Evolutionary conservation across 2,888 invertebrate species (phyloP), one percentile per base, ranked within the genome.

Genomic region (Pterostichus madidus): DNA sequence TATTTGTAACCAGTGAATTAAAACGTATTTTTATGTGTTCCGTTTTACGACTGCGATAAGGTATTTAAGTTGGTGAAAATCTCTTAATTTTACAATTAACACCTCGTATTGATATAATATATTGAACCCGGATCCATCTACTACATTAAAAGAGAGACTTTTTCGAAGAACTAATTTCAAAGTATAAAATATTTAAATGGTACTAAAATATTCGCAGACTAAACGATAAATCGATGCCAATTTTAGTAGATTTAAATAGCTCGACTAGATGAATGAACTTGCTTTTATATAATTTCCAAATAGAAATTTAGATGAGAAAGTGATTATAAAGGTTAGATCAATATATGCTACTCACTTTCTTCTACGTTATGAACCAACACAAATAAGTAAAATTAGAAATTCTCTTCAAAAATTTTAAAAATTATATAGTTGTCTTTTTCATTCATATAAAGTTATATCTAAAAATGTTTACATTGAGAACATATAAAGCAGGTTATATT

Each of bases 1-100:
- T 13, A 64, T 64, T 64, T 64, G 64, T 64, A 6, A 32, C 35
- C 13, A 32, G 11, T 64, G 64, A 64, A 64, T 64, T 64, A 31
- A 64, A 64, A 64, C 4, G n/a, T 11, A 11, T 35, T 64, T n/a
- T 64, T 64, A 64, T 64, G 35, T 32, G 64, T 64, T 35, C 59
- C 31, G 59, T 64, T 64, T 64, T 64, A 64, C 35, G 64, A 64
- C 13, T 24, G 13, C 32, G 64, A 64, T 64, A 64, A 64, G 35
- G 32, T 59, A 64, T 64, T 71, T 44, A 56, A 71, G 68, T 17
- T 44, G 44, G 68, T 71, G 68, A 71, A 78, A 79, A 61, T 49
- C 46, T 64, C 49, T 64, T 44, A 59, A 49, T 49, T 79, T 80
- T 80, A 53, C 49, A 80, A 80, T 80, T 80, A 80, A 35, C 80